phyloP scores from a whole-genome alignment of 2,797 vertebrate species.

The Mastacembelus armatus region DNA sequence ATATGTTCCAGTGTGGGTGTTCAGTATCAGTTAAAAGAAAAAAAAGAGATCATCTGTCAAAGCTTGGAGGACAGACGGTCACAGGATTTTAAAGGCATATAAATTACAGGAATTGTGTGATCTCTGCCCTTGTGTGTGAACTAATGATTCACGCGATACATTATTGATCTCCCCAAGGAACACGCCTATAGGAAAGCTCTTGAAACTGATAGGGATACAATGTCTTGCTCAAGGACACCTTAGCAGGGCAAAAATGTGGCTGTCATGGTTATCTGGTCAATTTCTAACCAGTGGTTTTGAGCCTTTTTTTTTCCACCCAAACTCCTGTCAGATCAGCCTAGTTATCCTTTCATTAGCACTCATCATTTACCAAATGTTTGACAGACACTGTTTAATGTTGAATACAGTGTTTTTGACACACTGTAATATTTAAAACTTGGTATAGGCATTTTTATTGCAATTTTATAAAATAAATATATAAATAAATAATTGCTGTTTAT shows the following conservation, averaged over 20 bases:
- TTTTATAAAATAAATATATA: too few species aligned
- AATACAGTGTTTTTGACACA: too few species aligned
- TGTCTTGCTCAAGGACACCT: constrained; percentile 58
- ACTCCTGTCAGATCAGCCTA: neutral
- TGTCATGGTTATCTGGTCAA: constrained; percentile 21
- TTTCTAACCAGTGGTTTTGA: neutral
- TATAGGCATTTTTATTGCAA: too few species aligned
- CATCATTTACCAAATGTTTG: neutral
- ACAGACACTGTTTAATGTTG: too few species aligned
- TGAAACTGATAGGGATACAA: constrained; percentile 20
- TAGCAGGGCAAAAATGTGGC: neutral
- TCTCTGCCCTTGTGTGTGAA: constrained; percentile 58
- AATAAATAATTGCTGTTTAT: too few species aligned
- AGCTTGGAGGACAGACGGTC: constrained; percentile 40
- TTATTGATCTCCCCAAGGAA: constrained; percentile 71
- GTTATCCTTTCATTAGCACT: neutral
- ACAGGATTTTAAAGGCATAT: constrained; percentile 52
- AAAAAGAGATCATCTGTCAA: constrained; percentile 38
- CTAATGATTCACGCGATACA: constrained; percentile 66
- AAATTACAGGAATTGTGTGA: constrained; percentile 58
- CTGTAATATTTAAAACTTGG: too few species aligned
- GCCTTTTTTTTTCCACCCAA: neutral
- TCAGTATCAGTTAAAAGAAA: constrained; percentile 37
- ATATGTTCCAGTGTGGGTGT: constrained; percentile 38
- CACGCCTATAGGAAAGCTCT: constrained; percentile 45